phyloP scores from a whole-genome alignment of 37 sponge, comb jelly and placozoan species.

The Corticium candelabrum region DNA sequence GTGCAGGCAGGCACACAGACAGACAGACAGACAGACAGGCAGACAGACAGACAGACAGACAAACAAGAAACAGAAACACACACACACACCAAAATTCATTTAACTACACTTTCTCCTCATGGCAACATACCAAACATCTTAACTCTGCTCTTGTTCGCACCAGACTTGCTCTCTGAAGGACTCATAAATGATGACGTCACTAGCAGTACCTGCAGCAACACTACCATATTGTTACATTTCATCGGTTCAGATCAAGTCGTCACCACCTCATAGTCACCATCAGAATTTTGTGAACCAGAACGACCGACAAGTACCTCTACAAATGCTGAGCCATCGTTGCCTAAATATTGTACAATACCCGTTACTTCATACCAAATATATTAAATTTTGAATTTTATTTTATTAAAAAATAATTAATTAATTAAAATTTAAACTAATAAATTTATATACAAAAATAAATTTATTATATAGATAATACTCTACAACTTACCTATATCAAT shows the following conservation, averaged over 20 bases:
- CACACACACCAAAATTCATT: constrained; percentile 10
- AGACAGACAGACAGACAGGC: too few relatives aligned
- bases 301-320: constrained; percentile 78
- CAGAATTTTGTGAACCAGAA: constrained; percentile 27
- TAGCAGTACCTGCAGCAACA: constrained; percentile 38
- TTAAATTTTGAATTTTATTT: background rate
- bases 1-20: too few relatives aligned
- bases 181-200: constrained; percentile 74
- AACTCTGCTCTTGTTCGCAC: constrained; percentile 66
- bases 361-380: too few relatives aligned
- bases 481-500: constrained; percentile 65
- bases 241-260: background rate
- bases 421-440: too few relatives aligned
- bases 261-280: background rate
- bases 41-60: too few relatives aligned
- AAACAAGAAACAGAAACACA: too few relatives aligned
- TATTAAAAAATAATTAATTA: too few relatives aligned
- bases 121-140: constrained; percentile 74
- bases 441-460: too few relatives aligned
- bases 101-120: background rate
- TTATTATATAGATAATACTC: too few relatives aligned
- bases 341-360: constrained; percentile 21
- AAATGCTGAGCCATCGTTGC: constrained; percentile 85
- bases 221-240: background rate
- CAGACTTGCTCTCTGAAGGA: constrained; percentile 73